These are phyloP conservation scores for Sphaeridia pumilis DNA, from an alignment of 2,888 invertebrate species.

Conservation along the genomic window DNA sequence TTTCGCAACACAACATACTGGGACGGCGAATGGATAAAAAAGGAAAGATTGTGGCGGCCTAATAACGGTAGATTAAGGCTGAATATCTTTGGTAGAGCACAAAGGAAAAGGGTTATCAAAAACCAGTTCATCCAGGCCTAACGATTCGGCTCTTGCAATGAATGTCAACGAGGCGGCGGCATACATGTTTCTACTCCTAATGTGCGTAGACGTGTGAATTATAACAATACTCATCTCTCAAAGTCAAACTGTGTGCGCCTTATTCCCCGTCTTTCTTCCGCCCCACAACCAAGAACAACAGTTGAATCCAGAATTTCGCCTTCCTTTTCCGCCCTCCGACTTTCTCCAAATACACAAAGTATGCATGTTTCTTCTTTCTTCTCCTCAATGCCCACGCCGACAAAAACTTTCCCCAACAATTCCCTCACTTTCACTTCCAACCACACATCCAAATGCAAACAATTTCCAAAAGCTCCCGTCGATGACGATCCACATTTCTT, in stretches of 20 bases:
- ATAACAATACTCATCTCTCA: background rate
- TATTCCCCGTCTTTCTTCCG: background rate
- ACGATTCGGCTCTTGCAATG: background rate
- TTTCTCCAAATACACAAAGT: background rate
- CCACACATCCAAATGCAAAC: too few relatives aligned
- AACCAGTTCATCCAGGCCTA: background rate
- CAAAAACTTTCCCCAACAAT: too few relatives aligned
- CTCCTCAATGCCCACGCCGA: too few relatives aligned
- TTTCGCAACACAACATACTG: too few relatives aligned
- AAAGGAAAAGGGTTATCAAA: background rate
- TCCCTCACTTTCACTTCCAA: too few relatives aligned
- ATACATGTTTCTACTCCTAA: too few relatives aligned
- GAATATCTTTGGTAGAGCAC: background rate
- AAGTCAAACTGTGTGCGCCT: background rate
- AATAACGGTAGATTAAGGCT: background rate
- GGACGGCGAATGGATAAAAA: too few relatives aligned
- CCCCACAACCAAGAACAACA: background rate
- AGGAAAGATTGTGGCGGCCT: background rate
- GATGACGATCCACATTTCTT: too few relatives aligned
- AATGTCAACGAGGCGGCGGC: too few relatives aligned
- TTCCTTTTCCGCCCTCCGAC: background rate
- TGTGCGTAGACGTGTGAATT: background rate
- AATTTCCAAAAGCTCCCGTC: too few relatives aligned
- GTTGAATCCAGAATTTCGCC: background rate
- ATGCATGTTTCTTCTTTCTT: too few relatives aligned